Evolutionary conservation across 1,140 invertebrate species (phyloP), one percentile per base, ranked within the genome.

Genomic region (Drosophila burlai): DNA sequence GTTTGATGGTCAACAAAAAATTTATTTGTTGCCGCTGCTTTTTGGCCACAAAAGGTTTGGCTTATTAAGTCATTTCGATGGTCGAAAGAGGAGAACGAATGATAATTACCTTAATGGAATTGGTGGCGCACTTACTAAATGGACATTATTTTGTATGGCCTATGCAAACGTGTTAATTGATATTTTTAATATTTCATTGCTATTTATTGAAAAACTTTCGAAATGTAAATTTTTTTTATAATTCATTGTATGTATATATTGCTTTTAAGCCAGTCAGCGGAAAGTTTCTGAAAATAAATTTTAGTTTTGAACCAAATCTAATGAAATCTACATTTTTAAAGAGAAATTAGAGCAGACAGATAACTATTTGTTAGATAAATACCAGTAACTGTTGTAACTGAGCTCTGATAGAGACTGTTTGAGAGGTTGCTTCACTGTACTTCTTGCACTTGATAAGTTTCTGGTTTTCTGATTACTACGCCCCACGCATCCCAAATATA

Each of bases 21-120:
- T 31, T 66, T 36, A 42, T 89, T 71, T 80, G 76, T 83, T 66
- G 50, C 24, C 54, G 42, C 49, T 52, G 72, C 10, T 46, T 68
- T 55, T 83, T 40, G 66, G 76, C 58, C 75, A 80, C 34, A 80
- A 86, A 87, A 83, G 64, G 47, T 59, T 76, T 76, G 63, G 84
- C 80, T 68, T 80, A 83, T 74, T 67, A 74, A 78, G 72, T 42
- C 58, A 80, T 80, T 74, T 66, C 36, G 47, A 34, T 65, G 50
- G 43, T 46, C 36, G 57, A 46, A 34, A 61, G 40, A 50, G 31
- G 31, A 55, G 34, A 67, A 67, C 49, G 38, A 72, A 69, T 50
- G 52, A 58, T 71, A 71, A 72, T 72, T 55, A 46, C 63, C 49
- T 68, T 46, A 43, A 38, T 55, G 29, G 46, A 55, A 71, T 24